These are phyloP conservation scores for Phymastichus coffea DNA, from an alignment of 1,140 invertebrate species.

Conservation along the genomic window DNA sequence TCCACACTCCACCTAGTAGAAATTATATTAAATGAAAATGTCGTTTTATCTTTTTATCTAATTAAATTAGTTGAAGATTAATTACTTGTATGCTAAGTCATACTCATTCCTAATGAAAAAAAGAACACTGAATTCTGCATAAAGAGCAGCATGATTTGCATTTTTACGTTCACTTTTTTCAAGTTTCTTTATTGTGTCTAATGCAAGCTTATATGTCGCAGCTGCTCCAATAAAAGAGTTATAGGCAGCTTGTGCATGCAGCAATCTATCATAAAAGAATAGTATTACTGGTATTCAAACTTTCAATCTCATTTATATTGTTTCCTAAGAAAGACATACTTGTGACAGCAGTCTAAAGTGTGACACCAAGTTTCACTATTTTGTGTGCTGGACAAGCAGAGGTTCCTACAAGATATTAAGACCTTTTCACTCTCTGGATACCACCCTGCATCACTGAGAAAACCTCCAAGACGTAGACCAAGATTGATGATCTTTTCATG, in stretches of 20 bases:
- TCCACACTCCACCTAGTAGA: conserved; percentile 69
- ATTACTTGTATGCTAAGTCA: conserved; percentile 71
- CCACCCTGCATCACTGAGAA: conserved; percentile 86
- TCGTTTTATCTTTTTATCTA: conserved; percentile 15
- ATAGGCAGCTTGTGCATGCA: conserved; percentile 78
- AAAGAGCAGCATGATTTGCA: conserved; percentile 69
- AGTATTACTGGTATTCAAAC: too few species aligned
- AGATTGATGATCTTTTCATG: conserved; percentile 55
- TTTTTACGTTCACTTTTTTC: conserved; percentile 46
- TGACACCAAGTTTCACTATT: conserved; percentile 51
- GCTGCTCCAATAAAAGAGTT: conserved; percentile 73
- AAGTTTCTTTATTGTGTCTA: conserved; percentile 59
- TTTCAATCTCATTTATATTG: background rate
- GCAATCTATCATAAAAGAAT: conserved; percentile 61
- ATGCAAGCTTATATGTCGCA: conserved; percentile 64
- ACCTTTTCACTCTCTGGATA: conserved; percentile 72
- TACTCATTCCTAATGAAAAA: conserved; percentile 82
- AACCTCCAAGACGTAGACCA: conserved; percentile 67
- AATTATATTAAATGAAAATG: conserved; percentile 19
- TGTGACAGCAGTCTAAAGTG: conserved; percentile 73
- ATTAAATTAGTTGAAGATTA: conserved; percentile 1
- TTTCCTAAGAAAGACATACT: conserved; percentile 52
- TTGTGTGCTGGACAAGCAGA: conserved; percentile 60
- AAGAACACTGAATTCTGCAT: conserved; percentile 76
- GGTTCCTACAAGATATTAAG: conserved; percentile 63